A percentile compares a stretch with the other conserved stretches of the same genome.
Evolutionary conservation across 2,113 vertebrate genomes (phyloP).

Genomic region (Synchiropus splendidus): DNA sequence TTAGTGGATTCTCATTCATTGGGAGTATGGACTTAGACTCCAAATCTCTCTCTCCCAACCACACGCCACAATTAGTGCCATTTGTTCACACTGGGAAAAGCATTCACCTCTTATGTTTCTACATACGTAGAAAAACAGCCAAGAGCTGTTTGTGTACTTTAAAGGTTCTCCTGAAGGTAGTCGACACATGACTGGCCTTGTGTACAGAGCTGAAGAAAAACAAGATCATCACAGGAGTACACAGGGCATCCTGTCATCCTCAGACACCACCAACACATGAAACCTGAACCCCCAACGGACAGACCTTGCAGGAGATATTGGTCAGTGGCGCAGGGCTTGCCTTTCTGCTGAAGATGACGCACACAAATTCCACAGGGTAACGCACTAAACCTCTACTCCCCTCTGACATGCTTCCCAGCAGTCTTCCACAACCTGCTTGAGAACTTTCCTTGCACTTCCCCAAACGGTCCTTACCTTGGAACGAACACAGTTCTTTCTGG

Average conservation of each 20-base stretch:
- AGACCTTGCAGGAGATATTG: constrained; percentile 17
- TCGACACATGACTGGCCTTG: too few species aligned
- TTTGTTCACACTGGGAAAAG: too few species aligned
- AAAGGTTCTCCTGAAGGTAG: neutral
- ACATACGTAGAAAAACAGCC: too few species aligned
- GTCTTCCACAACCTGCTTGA: too few species aligned
- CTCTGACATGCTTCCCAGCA: constrained; percentile 13
- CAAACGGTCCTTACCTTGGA: constrained; percentile 48
- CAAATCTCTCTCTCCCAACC: constrained; percentile 22
- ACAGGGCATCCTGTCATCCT: constrained; percentile 3
- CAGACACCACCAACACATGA: constrained; percentile 32
- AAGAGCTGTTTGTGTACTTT: too few species aligned
- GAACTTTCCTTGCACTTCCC: neutral
- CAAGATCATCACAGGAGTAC: constrained; percentile 11
- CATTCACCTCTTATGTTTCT: too few species aligned
- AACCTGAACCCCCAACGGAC: constrained; percentile 26
- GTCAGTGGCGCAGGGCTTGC: constrained; percentile 44
- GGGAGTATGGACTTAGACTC: constrained; percentile 28
- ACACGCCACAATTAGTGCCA: too few species aligned
- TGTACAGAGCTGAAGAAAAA: constrained; percentile 15
- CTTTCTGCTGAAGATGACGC: constrained; percentile 43
- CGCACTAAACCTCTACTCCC: constrained; percentile 26
- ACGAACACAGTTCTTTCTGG: constrained; percentile 49
- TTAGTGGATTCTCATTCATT: constrained; percentile 4
- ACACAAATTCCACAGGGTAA: constrained; percentile 46